phyloP scores from a whole-genome alignment of 64 coral and sea anemone genomes.

The Montipora foliosa region DNA sequence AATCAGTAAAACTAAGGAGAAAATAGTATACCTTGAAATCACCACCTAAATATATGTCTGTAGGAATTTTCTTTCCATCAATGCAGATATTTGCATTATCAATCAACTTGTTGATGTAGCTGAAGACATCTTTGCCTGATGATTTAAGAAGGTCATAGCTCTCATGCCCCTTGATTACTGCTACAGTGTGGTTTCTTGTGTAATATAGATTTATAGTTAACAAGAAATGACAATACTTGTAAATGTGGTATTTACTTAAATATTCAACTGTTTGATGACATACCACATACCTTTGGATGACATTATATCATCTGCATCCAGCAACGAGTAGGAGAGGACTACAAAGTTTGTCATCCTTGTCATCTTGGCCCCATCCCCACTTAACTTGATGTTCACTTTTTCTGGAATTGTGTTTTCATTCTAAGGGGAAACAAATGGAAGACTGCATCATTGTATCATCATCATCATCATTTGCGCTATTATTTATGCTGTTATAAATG shows the following conservation, averaged over 20 bases:
- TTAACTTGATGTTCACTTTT: neutral
- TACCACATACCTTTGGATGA: slow-evolving; percentile 15
- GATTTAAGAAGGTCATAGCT: neutral
- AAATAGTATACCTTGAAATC: neutral
- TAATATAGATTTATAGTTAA: neutral
- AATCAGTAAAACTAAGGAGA: neutral
- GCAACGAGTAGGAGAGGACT: slow-evolving; percentile 1
- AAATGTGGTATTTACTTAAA: neutral
- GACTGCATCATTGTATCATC: neutral
- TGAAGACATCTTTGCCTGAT: neutral
- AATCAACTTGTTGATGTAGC: neutral
- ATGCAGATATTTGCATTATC: neutral
- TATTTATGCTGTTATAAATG: neutral
- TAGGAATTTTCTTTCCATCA: neutral
- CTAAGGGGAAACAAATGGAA: too few species aligned
- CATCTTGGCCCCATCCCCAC: slow-evolving; percentile 56
- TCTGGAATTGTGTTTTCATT: neutral
- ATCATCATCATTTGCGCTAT: neutral
- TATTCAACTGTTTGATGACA: neutral
- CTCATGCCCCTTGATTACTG: neutral
- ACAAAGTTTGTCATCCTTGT: slow-evolving; percentile 29
- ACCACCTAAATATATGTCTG: neutral
- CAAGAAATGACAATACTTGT: neutral
- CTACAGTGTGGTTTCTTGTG: neutral
- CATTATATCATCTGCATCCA: slow-evolving; percentile 30